Conservation (phyloP, 2,797 vertebrate genomes). For the Gambelia wislizenii region DNA sequence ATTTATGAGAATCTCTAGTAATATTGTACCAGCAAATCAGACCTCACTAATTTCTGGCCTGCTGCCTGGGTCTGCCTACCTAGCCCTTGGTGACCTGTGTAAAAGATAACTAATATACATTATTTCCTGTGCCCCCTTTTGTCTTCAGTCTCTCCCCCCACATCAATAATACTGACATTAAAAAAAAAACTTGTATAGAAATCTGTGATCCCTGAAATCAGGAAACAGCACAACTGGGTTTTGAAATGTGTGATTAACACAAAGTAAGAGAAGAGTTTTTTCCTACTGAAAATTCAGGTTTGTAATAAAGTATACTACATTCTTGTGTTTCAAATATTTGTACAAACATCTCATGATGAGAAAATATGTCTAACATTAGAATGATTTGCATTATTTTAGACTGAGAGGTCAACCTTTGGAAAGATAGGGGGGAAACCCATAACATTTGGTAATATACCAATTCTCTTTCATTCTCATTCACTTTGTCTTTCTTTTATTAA, state of each 20-base stretch:
- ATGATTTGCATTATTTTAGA: slow-evolving; percentile 69
- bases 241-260: slow-evolving; percentile 58
- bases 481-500: slow-evolving; percentile 55
- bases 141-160: slow-evolving; percentile 33
- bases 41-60: slow-evolving; percentile 57
- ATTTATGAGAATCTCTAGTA: slow-evolving; percentile 59
- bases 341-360: slow-evolving; percentile 72
- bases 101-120: slow-evolving; percentile 56
- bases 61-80: slow-evolving; percentile 53
- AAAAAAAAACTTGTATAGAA: slow-evolving; percentile 68
- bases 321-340: slow-evolving; percentile 64
- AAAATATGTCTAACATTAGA: slow-evolving; percentile 66
- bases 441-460: slow-evolving; percentile 67
- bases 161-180: slow-evolving; percentile 63
- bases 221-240: slow-evolving; percentile 64
- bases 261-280: slow-evolving; percentile 56
- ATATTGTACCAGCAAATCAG: slow-evolving; percentile 58
- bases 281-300: slow-evolving; percentile 59
- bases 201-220: slow-evolving; percentile 73
- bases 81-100: slow-evolving; percentile 67
- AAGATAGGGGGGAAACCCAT: slow-evolving; percentile 61
- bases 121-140: slow-evolving; percentile 49
- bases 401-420: slow-evolving; percentile 65
- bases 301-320: slow-evolving; percentile 61
- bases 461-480: slow-evolving; percentile 56